Conservation (phyloP, 2,113 vertebrate genomes). For the Apteryx mantelli region DNA sequence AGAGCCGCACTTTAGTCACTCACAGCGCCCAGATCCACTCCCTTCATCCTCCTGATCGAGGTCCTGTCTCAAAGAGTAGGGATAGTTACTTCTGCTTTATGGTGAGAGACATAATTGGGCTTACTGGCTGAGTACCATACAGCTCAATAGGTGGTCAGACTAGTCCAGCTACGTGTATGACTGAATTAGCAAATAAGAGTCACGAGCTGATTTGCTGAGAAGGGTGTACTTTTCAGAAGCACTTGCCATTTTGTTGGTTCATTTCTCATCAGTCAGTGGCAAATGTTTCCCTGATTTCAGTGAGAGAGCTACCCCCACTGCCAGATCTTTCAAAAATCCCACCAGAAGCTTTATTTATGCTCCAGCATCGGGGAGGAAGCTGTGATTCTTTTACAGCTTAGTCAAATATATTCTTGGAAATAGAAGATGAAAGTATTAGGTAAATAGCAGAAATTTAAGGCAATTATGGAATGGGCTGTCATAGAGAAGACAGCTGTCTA, state of each 20-base stretch:
- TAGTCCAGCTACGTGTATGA: accelerated
- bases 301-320: neutral
- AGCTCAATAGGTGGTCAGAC: neutral
- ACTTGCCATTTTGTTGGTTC: neutral
- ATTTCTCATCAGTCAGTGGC: neutral
- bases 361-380: neutral
- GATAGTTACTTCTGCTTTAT: neutral
- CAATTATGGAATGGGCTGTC: neutral
- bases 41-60: neutral
- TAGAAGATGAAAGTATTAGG: neutral
- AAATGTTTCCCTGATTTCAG: neutral
- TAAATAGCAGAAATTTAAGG: neutral
- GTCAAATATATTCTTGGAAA: neutral
- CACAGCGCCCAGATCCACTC: accelerated
- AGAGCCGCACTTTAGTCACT: neutral
- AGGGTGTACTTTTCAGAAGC: neutral
- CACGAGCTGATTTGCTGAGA: neutral
- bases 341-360: neutral
- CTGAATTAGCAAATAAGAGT: neutral
- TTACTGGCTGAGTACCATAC: neutral
- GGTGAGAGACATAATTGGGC: neutral
- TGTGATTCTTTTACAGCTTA: neutral
- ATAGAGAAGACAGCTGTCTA: neutral
- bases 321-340: neutral
- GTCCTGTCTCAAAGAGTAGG: neutral